These are phyloP conservation scores for Sitobion miscanthi DNA, from an alignment of 1,140 invertebrate species.

Conservation along the genomic window DNA sequence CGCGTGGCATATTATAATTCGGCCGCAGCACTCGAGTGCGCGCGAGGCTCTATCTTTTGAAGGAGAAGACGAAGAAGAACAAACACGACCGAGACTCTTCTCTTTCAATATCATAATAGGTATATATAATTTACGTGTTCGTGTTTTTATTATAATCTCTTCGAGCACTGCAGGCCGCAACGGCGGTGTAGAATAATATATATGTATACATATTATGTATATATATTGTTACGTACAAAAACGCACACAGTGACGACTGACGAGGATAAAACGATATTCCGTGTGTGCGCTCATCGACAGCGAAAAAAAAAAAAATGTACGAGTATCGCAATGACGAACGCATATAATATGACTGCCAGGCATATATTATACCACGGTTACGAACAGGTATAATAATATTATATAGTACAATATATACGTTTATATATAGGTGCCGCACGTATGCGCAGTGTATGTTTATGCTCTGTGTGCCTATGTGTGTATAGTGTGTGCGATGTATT, in stretches of 20 bases:
- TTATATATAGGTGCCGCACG: background rate
- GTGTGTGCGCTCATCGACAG: too few relatives aligned
- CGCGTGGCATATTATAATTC: too few relatives aligned
- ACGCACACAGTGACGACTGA: background rate
- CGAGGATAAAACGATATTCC: constrained; percentile 3
- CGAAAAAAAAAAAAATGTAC: background rate
- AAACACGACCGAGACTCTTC: background rate
- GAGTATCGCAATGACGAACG: background rate
- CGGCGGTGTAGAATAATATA: background rate
- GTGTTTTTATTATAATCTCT: background rate
- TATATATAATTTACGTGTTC: background rate
- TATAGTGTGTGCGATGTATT: too few relatives aligned
- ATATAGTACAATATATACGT: background rate
- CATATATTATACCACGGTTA: background rate
- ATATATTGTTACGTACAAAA: too few relatives aligned
- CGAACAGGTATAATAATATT: background rate
- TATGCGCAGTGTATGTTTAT: background rate
- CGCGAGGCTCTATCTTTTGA: background rate
- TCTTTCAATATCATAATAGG: background rate
- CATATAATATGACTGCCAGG: background rate
- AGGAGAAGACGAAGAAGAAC: background rate
- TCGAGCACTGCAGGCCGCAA: background rate
- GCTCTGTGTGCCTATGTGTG: too few relatives aligned
- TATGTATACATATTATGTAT: too few relatives aligned
- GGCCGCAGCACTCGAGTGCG: background rate